A percentile compares a stretch with the other conserved stretches of the same genome.
Conservation (phyloP, 2,797 vertebrate species). For the Parotocinclus haroldoi region DNA sequence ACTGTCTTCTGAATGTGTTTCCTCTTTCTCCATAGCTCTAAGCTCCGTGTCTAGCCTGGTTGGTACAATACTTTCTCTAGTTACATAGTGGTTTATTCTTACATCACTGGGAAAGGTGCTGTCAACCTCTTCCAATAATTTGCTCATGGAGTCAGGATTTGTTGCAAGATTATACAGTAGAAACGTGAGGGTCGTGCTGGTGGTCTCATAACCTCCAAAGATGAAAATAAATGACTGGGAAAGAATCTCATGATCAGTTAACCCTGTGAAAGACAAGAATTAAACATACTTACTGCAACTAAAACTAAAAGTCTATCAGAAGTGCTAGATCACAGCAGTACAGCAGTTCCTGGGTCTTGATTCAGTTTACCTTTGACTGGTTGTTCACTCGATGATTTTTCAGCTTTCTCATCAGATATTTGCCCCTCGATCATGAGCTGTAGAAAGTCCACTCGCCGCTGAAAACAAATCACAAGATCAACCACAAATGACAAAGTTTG, state of each 20-base stretch:
- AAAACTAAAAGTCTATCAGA: too few species aligned
- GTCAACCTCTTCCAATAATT: conserved; percentile 71
- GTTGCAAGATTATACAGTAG: conserved; percentile 70
- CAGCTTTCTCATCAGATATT: conserved; percentile 44
- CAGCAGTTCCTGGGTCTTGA: not conserved
- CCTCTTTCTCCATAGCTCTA: too few species aligned
- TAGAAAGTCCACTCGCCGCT: conserved; percentile 76
- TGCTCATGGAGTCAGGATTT: conserved; percentile 69
- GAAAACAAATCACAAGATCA: not conserved
- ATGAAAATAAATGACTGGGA: conserved; percentile 78
- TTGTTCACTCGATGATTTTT: conserved; percentile 45
- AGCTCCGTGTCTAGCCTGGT: not conserved
- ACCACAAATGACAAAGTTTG: too few species aligned
- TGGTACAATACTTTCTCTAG: not conserved
- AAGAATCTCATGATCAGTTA: conserved; percentile 79
- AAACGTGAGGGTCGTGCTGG: conserved; percentile 68
- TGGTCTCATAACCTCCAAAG: conserved; percentile 79
- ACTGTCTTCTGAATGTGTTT: too few species aligned
- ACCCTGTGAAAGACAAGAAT: conserved; percentile 57
- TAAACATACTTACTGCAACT: not conserved
- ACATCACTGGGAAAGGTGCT: conserved; percentile 73
- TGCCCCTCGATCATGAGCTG: conserved; percentile 81
- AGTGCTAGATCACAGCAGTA: too few species aligned
- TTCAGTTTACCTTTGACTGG: conserved; percentile 42
- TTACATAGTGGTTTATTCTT: not conserved